These are phyloP conservation scores for Palythoa heliodiscus DNA, from an alignment of 92 coral and sea anemone genomes.

Conservation along the genomic window DNA sequence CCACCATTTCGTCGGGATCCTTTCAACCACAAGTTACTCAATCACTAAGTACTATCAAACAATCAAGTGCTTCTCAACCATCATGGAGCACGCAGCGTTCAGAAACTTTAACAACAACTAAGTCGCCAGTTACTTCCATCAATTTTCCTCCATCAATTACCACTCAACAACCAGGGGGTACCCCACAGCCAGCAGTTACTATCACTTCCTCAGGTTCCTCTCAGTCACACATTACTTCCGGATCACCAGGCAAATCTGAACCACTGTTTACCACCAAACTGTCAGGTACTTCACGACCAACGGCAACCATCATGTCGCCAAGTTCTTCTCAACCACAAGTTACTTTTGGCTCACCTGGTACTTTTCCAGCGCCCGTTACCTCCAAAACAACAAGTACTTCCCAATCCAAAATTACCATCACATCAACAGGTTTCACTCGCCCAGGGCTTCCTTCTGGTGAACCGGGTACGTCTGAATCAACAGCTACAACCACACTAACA, in stretches of 20 bases:
- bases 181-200: not conserved
- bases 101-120: too few species aligned
- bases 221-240: not conserved
- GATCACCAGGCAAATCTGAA: not conserved
- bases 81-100: not conserved
- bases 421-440: slow-evolving; percentile 9
- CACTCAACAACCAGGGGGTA: not conserved
- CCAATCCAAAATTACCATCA: too few species aligned
- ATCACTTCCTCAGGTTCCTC: slow-evolving; percentile 4
- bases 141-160: not conserved
- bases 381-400: too few species aligned
- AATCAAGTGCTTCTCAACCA: slow-evolving; percentile 18
- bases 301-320: slow-evolving; percentile 5
- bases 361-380: not conserved
- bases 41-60: not conserved
- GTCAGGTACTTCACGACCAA: slow-evolving; percentile 18
- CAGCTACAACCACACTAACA: not conserved
- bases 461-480: slow-evolving; percentile 1
- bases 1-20: slow-evolving; percentile 1
- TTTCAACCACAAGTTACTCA: slow-evolving; percentile 29
- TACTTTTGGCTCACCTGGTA: slow-evolving; percentile 15
- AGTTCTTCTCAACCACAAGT: not conserved
- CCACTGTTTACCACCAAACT: not conserved
- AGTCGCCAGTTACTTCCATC: not conserved
- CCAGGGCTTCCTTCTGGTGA: not conserved